Evolutionary conservation across 2,113 vertebrate genomes (phyloP).

Genomic region (Myodes glareolus): DNA sequence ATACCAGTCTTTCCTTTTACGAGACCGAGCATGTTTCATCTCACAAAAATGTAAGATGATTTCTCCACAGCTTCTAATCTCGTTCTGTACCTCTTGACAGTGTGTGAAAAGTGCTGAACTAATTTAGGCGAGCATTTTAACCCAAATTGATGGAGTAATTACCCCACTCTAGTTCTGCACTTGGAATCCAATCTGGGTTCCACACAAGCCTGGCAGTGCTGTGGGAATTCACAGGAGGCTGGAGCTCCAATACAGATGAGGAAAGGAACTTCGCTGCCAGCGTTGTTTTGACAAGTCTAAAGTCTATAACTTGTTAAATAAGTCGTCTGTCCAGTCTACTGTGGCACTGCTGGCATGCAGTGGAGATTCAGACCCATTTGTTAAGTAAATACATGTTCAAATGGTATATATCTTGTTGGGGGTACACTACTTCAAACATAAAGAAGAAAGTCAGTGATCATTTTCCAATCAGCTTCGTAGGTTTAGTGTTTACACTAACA

Average conservation of each 20-base stretch:
- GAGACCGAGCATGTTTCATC: neutral
- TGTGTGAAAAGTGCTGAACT: neutral
- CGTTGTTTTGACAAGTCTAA: neutral
- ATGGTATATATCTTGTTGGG: neutral
- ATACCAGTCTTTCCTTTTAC: neutral
- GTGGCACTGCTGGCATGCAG: fast-evolving
- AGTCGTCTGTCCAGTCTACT: neutral
- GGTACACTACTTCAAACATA: too few relatives aligned
- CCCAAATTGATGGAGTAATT: neutral
- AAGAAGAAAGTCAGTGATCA: neutral
- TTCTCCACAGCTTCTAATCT: neutral
- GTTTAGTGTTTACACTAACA: neutral
- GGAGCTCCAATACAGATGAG: neutral
- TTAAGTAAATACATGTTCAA: neutral
- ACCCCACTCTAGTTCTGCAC: neutral
- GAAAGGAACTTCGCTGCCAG: neutral
- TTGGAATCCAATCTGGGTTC: constrained; percentile 46
- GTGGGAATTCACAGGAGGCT: neutral
- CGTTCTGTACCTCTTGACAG: neutral
- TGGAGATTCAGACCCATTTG: neutral
- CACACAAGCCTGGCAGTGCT: neutral
- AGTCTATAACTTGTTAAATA: neutral
- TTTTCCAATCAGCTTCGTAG: neutral
- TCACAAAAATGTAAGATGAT: neutral
- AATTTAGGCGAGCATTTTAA: neutral